Percentiles rank a stretch among this genome's conserved stretches.
These are phyloP conservation scores for Crematogaster levior DNA, from an alignment of 2,888 invertebrate species.

Conservation along the genomic window DNA sequence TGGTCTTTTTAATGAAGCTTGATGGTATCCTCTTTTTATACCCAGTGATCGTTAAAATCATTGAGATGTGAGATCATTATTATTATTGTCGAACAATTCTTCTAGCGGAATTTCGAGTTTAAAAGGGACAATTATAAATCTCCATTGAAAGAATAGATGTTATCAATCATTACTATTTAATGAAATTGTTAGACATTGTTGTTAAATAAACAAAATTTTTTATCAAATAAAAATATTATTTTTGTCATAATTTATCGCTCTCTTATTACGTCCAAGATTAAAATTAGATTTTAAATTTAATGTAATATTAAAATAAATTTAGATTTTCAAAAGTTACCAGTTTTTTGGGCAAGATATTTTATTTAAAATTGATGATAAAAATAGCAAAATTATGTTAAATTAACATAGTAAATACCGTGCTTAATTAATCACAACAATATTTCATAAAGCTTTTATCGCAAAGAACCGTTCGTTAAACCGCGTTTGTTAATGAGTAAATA, in stretches of 20 bases:
- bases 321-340: background rate
- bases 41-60: background rate
- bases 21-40: background rate
- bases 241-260: background rate
- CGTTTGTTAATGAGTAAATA: background rate
- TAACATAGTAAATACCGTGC: background rate
- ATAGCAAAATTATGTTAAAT: conserved; percentile 12
- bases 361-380: background rate
- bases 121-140: background rate
- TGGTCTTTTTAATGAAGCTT: conserved; percentile 13
- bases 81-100: background rate
- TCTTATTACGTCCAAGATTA: background rate
- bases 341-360: background rate
- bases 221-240: background rate
- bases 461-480: background rate
- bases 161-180: background rate
- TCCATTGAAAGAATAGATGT: background rate
- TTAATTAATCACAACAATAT: conserved; percentile 18
- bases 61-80: background rate
- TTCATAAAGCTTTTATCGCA: background rate
- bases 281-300: conserved; percentile 18
- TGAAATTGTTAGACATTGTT: too few relatives aligned
- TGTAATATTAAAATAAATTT: conserved; percentile 15
- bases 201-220: background rate
- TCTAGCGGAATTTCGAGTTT: background rate